Evolutionary conservation across 92 coral and sea anemone species (phyloP), one percentile per base, ranked within the genome.

Genomic region (Scolanthus callimorphus): DNA sequence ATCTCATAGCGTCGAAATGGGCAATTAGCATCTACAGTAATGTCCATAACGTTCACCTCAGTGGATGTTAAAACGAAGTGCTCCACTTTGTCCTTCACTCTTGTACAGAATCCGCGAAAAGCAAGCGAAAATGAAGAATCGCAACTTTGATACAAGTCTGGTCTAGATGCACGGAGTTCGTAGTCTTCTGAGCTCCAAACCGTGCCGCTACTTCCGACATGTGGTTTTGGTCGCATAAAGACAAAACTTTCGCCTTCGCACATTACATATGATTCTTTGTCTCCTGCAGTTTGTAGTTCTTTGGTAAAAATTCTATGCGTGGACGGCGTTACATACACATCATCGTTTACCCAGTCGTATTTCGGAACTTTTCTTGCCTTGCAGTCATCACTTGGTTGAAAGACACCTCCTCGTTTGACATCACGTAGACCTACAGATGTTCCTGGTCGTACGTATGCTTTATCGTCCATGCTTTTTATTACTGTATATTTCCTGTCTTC

Each of bases 201-300:
- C 13, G 63, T 79, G 4, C 80, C 85, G 29, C 69, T 57, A 38
- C 82, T 73, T 19, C 68, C 82, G 19, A 71, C 72, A 0, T 46
- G 34, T 30, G 84, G 77, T 25, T 80, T 80, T 1, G 81, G 81
- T 29, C 74, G 53, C 81, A 73, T 73, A 50, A 80, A 80, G 2
- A 80, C 81, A 60, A 72, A 63, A 39, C 80, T 63, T 4, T 73
- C 76, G 15, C 73, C 86, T 10, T 65, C 76, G 13, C 25, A 9
- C 70, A 73, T 74, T 0, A 60, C 62, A 15, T 34, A 68, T 2
- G 54, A 54, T 46, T 67, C 69, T 68, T 47, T 74, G 3, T 67
- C 82, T 17, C 45, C 68, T 13, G 66, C 71, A 34, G 37, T 25
- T 55, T 25, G 50, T 29, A 74, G 65, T 65, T 77, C 81, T 39